These are phyloP conservation scores for Oxytorus armatus DNA, from an alignment of 2,888 invertebrate species.

Conservation along the genomic window DNA sequence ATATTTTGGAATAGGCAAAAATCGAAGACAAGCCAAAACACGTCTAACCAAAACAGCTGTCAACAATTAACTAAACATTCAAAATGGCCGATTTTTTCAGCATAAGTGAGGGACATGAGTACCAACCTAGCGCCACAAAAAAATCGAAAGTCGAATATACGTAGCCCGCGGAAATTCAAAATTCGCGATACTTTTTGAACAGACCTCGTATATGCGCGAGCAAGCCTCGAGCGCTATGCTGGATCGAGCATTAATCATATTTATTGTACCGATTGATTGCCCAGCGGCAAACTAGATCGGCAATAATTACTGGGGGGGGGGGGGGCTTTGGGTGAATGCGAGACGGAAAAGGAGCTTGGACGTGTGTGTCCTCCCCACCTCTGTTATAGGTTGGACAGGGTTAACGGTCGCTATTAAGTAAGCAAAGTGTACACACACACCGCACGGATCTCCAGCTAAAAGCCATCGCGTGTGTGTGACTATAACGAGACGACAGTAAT, in stretches of 20 bases:
- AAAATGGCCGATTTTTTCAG: too few relatives aligned
- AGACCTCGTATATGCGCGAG: neutral
- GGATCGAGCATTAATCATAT: conserved; percentile 73
- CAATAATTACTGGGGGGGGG: conserved; percentile 69
- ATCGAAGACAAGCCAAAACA: too few relatives aligned
- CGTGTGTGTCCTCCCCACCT: conserved; percentile 42
- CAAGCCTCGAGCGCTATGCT: conserved; percentile 29
- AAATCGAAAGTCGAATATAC: too few relatives aligned
- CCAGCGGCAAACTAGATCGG: conserved; percentile 69
- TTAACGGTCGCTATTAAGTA: conserved; percentile 63
- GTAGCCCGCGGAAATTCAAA: too few relatives aligned
- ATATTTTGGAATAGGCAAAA: too few relatives aligned
- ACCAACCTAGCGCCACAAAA: too few relatives aligned
- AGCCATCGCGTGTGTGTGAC: conserved; percentile 12
- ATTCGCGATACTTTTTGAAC: too few relatives aligned
- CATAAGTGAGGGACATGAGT: too few relatives aligned
- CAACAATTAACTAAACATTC: too few relatives aligned
- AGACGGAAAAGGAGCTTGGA: conserved; percentile 64
- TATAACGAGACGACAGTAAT: conserved; percentile 38
- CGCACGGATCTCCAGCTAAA: conserved; percentile 2
- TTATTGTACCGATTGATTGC: conserved; percentile 73
- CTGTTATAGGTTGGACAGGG: conserved; percentile 60
- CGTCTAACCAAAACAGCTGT: too few relatives aligned
- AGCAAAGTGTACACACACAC: conserved; percentile 54
- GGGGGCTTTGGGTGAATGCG: conserved; percentile 64